Evolutionary conservation across 2,113 vertebrate genomes (phyloP), one percentile per base, ranked within the genome.

Genomic region (Bujurquina vittata): DNA sequence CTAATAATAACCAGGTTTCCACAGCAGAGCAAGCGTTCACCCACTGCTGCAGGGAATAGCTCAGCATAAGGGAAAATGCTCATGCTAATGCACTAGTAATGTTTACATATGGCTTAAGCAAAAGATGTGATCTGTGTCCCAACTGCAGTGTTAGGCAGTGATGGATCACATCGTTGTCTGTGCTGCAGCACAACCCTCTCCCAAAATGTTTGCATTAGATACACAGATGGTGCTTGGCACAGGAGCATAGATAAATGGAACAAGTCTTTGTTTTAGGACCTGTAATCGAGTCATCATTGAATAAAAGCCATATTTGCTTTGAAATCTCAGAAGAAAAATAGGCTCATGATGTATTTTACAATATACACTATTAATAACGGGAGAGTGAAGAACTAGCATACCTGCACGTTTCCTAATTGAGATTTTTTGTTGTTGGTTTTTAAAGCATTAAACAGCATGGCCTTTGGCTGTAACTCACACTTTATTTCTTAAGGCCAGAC

Each of bases 391-490:
- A 54, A 78, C 77, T 63, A 55, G 33, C 60, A 52, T 60, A 57
- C 15, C 52, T 88, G 35, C 29, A 23, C 55, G 37, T 37, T 63
- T 79, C 62, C 29, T 85, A 85, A 87, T 86, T 83, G 17, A 82
- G 63, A 80, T n/a, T 26, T 82, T 35, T 73, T 76, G 87, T 37
- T 72, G 57, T 88, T 89, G 62, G 11, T 12, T 83, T 89, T 82
- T 83, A 87, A 84, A 90, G 59, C 77, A 77, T 83, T 59, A 43
- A 15, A 60, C 35, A 58, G 31, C 7, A 40, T 35, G 43, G 62
- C 80, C 63, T 9, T 10, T 1, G 22, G 77, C 59, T 87, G 26
- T 3, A 86, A 57, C 74, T 76, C 81, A 78, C 33, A 79, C 23
- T 83, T 76, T 18, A 56, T 79, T 86, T 83, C 35, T 75, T 26